Percentiles rank a stretch among this genome's conserved stretches.
These are phyloP conservation scores for Dunckerocampus dactyliophorus DNA, from an alignment of 2,113 vertebrate genomes.

Conservation along the genomic window DNA sequence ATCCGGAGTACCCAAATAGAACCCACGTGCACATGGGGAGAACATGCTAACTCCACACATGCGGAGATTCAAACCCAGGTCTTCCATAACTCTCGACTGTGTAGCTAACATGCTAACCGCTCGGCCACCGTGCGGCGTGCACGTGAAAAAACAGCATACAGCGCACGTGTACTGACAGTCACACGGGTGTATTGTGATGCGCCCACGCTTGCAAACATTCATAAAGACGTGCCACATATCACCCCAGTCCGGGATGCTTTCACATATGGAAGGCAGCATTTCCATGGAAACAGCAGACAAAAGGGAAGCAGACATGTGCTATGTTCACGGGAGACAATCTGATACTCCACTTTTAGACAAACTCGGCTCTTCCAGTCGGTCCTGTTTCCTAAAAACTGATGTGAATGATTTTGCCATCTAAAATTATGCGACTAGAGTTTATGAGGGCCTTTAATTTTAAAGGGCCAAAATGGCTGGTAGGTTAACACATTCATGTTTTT, in stretches of 20 bases:
- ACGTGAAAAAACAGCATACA: constrained; percentile 6
- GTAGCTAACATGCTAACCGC: too few species aligned
- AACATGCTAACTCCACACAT: too few species aligned
- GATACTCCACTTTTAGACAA: constrained; percentile 52
- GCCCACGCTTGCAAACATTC: constrained; percentile 45
- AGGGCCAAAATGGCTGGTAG: too few species aligned
- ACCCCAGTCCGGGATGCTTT: constrained; percentile 55
- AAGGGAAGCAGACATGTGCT: constrained; percentile 46
- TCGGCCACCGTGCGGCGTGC: too few species aligned
- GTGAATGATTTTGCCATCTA: too few species aligned
- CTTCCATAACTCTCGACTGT: too few species aligned
- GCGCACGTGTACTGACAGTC: constrained; percentile 15
- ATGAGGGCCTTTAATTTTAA: too few species aligned
- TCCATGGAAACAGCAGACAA: constrained; percentile 71
- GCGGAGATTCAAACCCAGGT: too few species aligned
- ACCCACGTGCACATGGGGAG: too few species aligned
- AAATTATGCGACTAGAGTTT: too few species aligned
- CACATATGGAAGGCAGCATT: constrained; percentile 63
- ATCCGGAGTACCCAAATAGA: too few species aligned
- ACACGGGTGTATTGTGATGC: constrained; percentile 19
- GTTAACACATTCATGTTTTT: too few species aligned
- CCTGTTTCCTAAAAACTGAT: not conserved
- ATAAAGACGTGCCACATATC: constrained; percentile 43
- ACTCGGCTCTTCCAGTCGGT: constrained; percentile 7
- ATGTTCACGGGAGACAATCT: constrained; percentile 51